These are phyloP conservation scores for Drosophila longiperda DNA, from an alignment of 2,888 invertebrate genomes.

Conservation along the genomic window DNA sequence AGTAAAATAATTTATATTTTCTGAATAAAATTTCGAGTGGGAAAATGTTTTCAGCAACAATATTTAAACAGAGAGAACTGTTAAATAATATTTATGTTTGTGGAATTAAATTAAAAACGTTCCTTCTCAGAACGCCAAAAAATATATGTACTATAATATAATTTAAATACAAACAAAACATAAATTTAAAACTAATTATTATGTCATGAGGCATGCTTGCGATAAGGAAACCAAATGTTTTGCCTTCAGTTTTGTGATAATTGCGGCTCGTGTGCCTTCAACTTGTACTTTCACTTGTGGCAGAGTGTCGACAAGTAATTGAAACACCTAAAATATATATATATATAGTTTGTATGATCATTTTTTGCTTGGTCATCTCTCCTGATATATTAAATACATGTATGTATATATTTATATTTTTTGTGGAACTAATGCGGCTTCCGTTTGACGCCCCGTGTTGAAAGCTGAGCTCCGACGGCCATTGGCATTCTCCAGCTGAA, in stretches of 20 bases:
- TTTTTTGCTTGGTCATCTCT: slow-evolving; percentile 30
- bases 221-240: background rate
- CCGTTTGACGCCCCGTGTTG: slow-evolving; percentile 74
- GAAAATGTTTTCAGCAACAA: background rate
- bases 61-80: background rate
- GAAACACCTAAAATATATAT: slow-evolving; percentile 34
- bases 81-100: background rate
- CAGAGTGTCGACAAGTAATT: slow-evolving; percentile 31
- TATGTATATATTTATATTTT: background rate
- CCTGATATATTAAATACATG: background rate
- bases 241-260: slow-evolving; percentile 12
- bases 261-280: slow-evolving; percentile 41
- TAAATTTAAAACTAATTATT: slow-evolving; percentile 2
- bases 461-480: slow-evolving; percentile 60
- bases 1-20: background rate
- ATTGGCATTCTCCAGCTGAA: slow-evolving; percentile 18
- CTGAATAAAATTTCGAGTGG: background rate
- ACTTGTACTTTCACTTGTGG: background rate
- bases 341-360: slow-evolving; percentile 29
- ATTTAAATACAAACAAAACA: background rate
- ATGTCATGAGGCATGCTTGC: background rate
- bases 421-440: slow-evolving; percentile 73
- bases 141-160: background rate
- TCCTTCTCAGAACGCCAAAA: background rate
- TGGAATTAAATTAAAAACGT: background rate